Evolutionary conservation across 2,113 vertebrate species (phyloP).

Genomic region (Egretta garzetta): DNA sequence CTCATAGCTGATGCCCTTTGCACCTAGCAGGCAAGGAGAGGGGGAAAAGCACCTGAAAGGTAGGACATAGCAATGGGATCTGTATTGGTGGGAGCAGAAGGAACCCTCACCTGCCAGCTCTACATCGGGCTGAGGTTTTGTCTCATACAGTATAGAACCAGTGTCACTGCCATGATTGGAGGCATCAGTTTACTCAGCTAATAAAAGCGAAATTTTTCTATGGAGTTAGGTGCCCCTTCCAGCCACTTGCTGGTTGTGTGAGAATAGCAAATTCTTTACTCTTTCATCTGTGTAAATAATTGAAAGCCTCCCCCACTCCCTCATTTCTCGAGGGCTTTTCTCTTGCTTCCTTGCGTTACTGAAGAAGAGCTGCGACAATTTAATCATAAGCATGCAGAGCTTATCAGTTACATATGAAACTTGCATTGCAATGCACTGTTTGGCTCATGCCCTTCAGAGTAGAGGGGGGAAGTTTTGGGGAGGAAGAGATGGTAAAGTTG

Average conservation of each 20-base stretch:
- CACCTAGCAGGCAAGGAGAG: background rate
- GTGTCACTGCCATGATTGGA: background rate
- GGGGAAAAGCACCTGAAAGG: background rate
- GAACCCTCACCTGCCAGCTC: background rate
- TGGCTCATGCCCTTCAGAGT: background rate
- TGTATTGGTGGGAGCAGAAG: background rate
- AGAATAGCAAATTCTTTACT: background rate
- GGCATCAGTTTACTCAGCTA: background rate
- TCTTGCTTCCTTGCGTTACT: background rate
- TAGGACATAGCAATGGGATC: background rate
- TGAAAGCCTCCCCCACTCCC: background rate
- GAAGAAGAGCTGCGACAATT: background rate
- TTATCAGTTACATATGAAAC: background rate
- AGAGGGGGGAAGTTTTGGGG: background rate
- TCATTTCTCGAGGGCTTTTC: background rate
- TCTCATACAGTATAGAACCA: background rate
- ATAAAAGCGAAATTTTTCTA: background rate
- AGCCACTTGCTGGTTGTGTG: background rate
- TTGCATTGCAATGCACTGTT: background rate
- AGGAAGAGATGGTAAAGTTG: background rate
- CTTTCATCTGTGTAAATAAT: background rate
- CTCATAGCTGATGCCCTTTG: background rate
- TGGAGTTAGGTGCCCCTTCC: background rate
- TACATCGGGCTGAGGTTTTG: background rate
- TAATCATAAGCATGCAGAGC: background rate